phyloP scores from a whole-genome alignment of 2,113 vertebrate species.

The Capra hircus region DNA sequence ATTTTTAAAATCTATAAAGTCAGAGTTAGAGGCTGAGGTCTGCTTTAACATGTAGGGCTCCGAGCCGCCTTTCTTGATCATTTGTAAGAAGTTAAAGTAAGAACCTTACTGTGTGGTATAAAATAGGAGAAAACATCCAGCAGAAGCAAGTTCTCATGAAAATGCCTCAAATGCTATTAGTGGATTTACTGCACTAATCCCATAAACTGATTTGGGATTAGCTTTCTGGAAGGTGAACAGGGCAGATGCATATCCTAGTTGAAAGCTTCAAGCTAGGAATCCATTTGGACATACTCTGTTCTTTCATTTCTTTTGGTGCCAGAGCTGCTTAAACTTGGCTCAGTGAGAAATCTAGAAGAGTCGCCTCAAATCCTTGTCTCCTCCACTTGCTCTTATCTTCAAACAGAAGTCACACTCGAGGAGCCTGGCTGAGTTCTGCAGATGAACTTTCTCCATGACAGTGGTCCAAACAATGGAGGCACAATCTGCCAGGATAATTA shows the following conservation, averaged over 20 bases:
- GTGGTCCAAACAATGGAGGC: neutral
- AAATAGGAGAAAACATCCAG: neutral
- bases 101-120: neutral
- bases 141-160: slow-evolving; percentile 36
- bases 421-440: neutral
- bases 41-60: neutral
- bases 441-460: neutral
- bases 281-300: slow-evolving; percentile 18
- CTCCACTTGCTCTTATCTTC: neutral
- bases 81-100: neutral
- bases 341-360: neutral
- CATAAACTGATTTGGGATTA: slow-evolving; percentile 61
- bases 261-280: slow-evolving; percentile 35
- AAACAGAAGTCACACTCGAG: neutral
- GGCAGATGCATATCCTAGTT: slow-evolving; percentile 46
- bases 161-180: slow-evolving; percentile 49
- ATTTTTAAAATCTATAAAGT: neutral
- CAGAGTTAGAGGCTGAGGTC: neutral
- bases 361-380: neutral
- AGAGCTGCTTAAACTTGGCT: neutral
- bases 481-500: neutral
- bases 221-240: slow-evolving; percentile 47
- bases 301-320: neutral
- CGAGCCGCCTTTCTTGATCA: neutral
- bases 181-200: slow-evolving; percentile 48